phyloP scores from a whole-genome alignment of 2,888 invertebrate species.

The Teleogryllus oceanicus region DNA sequence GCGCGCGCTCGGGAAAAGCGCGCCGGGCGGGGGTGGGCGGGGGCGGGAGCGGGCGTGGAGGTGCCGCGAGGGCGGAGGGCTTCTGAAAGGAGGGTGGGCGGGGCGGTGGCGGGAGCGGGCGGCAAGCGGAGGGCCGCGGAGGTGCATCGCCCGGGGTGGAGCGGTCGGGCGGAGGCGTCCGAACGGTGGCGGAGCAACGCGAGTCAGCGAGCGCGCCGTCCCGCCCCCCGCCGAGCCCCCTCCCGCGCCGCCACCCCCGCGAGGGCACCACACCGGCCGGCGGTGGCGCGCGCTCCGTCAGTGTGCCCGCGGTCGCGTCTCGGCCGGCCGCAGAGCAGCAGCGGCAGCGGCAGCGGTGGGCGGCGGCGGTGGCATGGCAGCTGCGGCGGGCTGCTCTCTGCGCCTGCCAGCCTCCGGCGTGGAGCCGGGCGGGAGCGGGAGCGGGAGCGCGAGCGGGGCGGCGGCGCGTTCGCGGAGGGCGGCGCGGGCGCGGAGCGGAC shows the following conservation, averaged over 20 bases:
- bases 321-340: constrained; percentile 35
- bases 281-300: constrained; percentile 12
- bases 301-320: constrained; percentile 29
- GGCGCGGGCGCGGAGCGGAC: constrained; percentile 22
- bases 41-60: too few relatives aligned
- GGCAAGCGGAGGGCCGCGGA: not conserved
- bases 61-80: not conserved
- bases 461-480: not conserved
- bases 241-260: constrained; percentile 28
- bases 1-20: not conserved
- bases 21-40: too few relatives aligned
- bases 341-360: constrained; percentile 26
- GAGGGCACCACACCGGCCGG: constrained; percentile 26
- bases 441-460: not conserved
- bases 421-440: constrained; percentile 10
- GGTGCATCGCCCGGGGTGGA: constrained; percentile 25
- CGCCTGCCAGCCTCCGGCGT: constrained; percentile 24
- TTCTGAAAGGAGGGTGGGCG: not conserved
- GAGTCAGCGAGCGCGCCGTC: constrained; percentile 21
- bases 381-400: constrained; percentile 22
- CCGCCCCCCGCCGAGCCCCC: constrained; percentile 26
- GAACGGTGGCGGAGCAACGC: constrained; percentile 26
- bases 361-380: constrained; percentile 22
- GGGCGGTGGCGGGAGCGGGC: not conserved
- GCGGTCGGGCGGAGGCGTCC: constrained; percentile 24